phyloP scores from a whole-genome alignment of 2,797 vertebrate genomes.

The Rhadinocentrus ornatus region DNA sequence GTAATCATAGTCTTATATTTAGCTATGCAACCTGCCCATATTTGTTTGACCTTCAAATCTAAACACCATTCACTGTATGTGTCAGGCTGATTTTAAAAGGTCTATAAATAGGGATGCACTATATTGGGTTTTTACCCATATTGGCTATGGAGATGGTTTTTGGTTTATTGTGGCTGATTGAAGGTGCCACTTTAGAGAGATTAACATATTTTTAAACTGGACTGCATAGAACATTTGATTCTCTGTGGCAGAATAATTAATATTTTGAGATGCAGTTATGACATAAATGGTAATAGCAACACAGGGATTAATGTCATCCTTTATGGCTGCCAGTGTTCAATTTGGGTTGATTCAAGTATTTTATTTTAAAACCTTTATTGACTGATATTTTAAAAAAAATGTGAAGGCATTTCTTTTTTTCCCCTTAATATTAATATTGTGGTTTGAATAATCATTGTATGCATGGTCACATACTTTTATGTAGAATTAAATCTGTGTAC shows the following conservation, averaged over 20 bases:
- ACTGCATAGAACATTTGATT: not conserved
- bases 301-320: not conserved
- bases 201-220: not conserved
- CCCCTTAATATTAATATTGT: no score
- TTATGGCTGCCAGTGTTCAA: not conserved
- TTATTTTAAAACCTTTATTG: not conserved
- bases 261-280: not conserved
- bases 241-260: no score
- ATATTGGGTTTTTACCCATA: not conserved
- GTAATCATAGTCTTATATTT: slow-evolving; percentile 53
- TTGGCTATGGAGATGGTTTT: not conserved
- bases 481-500: no score
- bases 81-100: slow-evolving; percentile 4
- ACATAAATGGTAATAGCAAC: not conserved
- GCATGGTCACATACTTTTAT: no score
- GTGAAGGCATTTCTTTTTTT: no score
- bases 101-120: not conserved
- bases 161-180: not conserved
- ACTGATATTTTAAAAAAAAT: not conserved
- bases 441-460: no score
- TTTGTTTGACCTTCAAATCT: slow-evolving; percentile 51
- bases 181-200: not conserved
- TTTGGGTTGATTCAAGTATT: not conserved
- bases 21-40: slow-evolving; percentile 62
- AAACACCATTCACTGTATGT: not conserved